These are phyloP conservation scores for Actinemys pallida DNA, from an alignment of 2,113 vertebrate genomes.

Conservation along the genomic window DNA sequence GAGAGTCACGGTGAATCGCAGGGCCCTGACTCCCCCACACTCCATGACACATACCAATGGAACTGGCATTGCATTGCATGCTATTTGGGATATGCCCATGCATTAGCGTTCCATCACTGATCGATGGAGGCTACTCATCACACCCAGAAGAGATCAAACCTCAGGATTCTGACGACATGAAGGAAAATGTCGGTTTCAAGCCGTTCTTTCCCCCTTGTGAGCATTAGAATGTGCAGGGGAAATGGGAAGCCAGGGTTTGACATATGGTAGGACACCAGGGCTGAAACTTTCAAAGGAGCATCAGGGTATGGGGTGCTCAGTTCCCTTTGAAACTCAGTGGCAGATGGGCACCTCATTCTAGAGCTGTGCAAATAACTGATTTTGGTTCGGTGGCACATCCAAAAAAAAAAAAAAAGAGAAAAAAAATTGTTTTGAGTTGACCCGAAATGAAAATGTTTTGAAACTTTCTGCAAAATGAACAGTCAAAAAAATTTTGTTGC, in stretches of 20 bases:
- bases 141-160: neutral
- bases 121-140: neutral
- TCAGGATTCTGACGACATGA: neutral
- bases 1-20: too few species aligned
- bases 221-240: neutral
- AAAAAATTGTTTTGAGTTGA: too few species aligned
- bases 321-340: neutral
- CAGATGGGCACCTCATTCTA: neutral
- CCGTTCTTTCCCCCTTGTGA: neutral
- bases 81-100: neutral
- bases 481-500: too few species aligned
- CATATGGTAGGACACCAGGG: neutral
- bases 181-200: neutral
- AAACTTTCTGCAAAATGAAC: too few species aligned
- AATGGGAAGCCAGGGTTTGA: neutral
- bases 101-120: too few species aligned
- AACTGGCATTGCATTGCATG: neutral
- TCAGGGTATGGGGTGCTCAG: neutral
- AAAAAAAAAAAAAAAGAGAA: too few species aligned
- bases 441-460: too few species aligned
- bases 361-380: too few species aligned
- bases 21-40: too few species aligned
- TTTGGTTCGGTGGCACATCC: too few species aligned
- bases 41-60: too few species aligned
- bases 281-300: neutral